Evolutionary conservation across 2,888 invertebrate species (phyloP).

Genomic region (Strigamia maritima): DNA sequence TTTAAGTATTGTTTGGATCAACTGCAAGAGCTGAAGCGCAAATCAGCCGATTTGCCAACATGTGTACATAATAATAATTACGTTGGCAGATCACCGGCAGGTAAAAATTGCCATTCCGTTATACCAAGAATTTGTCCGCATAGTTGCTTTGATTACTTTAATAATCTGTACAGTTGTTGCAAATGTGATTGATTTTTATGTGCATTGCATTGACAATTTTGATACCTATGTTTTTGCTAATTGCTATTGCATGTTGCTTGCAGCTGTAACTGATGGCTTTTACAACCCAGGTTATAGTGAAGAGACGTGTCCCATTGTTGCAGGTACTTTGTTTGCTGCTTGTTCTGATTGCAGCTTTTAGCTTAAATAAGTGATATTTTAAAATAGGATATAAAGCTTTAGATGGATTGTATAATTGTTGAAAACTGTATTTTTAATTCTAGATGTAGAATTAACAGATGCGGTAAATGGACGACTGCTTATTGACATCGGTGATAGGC

Average conservation of each 20-base stretch:
- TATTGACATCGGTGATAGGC: background rate
- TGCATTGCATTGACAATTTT: constrained; percentile 29
- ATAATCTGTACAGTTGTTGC: no score
- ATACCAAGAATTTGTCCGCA: background rate
- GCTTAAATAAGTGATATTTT: background rate
- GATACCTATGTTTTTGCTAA: constrained; percentile 34
- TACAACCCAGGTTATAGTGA: constrained; percentile 76
- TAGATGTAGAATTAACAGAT: background rate
- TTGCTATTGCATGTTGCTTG: constrained; percentile 41
- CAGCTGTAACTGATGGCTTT: constrained; percentile 58
- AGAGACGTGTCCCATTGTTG: constrained; percentile 66
- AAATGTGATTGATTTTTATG: constrained; percentile 45
- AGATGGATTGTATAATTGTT: no score
- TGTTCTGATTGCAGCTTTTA: background rate
- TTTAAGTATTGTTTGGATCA: constrained; percentile 76
- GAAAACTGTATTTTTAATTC: background rate
- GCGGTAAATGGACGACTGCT: background rate
- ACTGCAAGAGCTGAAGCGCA: constrained; percentile 54
- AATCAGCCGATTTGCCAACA: constrained; percentile 51
- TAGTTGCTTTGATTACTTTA: constrained; percentile 24
- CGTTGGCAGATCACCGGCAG: constrained; percentile 48
- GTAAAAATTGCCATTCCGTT: background rate
- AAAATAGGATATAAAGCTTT: background rate
- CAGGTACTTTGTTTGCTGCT: constrained; percentile 51
- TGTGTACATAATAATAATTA: constrained; percentile 56